phyloP scores from a whole-genome alignment of 2,888 invertebrate species.

The Sinohyriopsis cumingii region DNA sequence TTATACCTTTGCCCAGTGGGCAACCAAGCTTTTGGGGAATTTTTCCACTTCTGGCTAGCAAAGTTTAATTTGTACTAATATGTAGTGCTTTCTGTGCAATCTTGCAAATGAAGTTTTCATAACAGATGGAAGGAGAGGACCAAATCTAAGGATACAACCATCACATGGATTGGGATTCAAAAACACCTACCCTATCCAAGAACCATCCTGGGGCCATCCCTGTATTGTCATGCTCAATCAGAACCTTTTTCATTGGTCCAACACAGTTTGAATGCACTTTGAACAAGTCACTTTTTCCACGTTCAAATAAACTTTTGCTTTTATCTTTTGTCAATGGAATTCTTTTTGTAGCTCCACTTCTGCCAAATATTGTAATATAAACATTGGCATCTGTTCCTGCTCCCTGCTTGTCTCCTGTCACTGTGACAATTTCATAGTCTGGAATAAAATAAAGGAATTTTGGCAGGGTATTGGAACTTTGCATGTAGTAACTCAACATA shows the following conservation, averaged over 20 bases:
- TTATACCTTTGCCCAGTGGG: no score
- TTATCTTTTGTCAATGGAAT: constrained; percentile 58
- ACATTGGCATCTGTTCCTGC: constrained; percentile 71
- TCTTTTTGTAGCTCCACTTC: constrained; percentile 66
- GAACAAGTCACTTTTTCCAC: constrained; percentile 65
- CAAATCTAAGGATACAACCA: neutral
- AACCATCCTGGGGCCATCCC: constrained; percentile 71
- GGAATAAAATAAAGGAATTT: constrained; percentile 12
- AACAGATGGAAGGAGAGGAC: no score
- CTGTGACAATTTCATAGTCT: constrained; percentile 71
- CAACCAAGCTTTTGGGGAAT: no score
- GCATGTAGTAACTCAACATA: no score
- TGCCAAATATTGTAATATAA: constrained; percentile 68
- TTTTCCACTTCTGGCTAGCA: no score
- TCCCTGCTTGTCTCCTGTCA: constrained; percentile 66
- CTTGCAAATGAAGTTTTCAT: no score
- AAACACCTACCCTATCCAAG: constrained; percentile 65
- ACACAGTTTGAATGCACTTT: constrained; percentile 66
- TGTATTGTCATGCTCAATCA: constrained; percentile 71
- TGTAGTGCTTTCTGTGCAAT: no score
- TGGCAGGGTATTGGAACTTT: neutral
- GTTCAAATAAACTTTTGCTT: constrained; percentile 52
- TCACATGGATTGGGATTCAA: neutral
- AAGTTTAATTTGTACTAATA: no score
- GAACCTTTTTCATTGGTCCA: constrained; percentile 68